Evolutionary conservation across 2,888 invertebrate species (phyloP), one percentile per base, ranked within the genome.

Genomic region (Bimastos eiseni): DNA sequence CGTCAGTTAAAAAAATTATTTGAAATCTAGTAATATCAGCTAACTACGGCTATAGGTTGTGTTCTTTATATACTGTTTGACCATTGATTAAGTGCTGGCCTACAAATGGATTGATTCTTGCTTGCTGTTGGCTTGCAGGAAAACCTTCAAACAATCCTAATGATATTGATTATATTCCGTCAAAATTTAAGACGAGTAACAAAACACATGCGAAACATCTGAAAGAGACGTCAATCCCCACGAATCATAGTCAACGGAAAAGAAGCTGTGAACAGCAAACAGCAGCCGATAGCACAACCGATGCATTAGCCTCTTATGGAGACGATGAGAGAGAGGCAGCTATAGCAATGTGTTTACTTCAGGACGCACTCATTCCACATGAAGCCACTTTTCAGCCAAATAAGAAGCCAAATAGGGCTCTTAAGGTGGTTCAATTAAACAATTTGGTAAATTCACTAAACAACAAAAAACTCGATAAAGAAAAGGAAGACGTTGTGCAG

Each of bases 71-170:
- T n/a, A n/a, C n/a, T n/a, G n/a, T 5, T 41, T 41, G 41, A 41
- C 4, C 24, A 19, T 3, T 49, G 21, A 24, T n/a, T 24, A 49
- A 49, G 49, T 49, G 49, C 49, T 49, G 21, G 49, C 21, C n/a
- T 70, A 70, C 30, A 70, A 70, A 30, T 70, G 70, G 13, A 70
- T n/a, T 70, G n/a, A 70, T 70, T 70, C n/a, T 70, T n/a, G 8
- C 11, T 49, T 70, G 70, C 70, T 70, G 30, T 70, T 70, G 30
- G n/a, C 70, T 86, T 86, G 37, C 37, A 86, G 86, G 86, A 21
- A 86, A 37, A 86, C 86, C 86, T 86, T 86, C 86, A 4, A 86
- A 37, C 34, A 24, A 86, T 86, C 86, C 86, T 34, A 36, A 86
- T 24, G 86, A 86, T 19, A 36, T 86, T 21, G 86, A 86, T 86